Base-by-base conservation (phyloP, 1,140 invertebrate genomes). In the Calosoma granatense region DNA sequence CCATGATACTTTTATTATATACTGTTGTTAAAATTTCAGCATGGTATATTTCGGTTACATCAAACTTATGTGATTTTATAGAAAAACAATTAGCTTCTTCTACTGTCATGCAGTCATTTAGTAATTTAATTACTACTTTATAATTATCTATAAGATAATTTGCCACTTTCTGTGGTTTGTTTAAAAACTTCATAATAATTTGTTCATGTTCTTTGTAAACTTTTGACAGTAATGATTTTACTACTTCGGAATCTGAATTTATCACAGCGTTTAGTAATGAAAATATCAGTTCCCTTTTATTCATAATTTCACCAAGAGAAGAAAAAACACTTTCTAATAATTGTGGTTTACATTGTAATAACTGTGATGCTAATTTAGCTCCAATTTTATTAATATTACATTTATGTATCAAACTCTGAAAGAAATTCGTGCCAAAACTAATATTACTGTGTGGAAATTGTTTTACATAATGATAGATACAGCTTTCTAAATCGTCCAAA, bases 161-260 rank as follows among this genome's bases (percentile, higher is more conserved):
- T 0, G 78, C 78, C 0, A 78, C 79, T 72, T 83, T 84, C 55
- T 81, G 79, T 1, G 81, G 81, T 63, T 82, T 83, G 63, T 80
- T 78, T 15, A 83, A 69, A 53, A 77, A 72, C 68, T 82, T 83
- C 53, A 72, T 65, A 23, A 83, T 76, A 59, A 77, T 78, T 15
- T 72, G 68, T 65, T 81, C 80, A 56, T 81, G 78, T 59, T 77
- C 73, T 26, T 76, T 69, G 65, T 77, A 83, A 60, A 82, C 71
- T 21, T 61, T 71, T 41, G 69, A 60, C 12, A 82, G 61, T 26
- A 77, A 61, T 6, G 72, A 63, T 47, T 72, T 70, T 1, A 75
- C 64, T 17, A 67, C 22, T 22, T 74, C 20, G 53, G 74, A 67
- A 1, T 64, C 64, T 52, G 75, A 68, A 19, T 68, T 54, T 30